Percentiles rank a stretch among this genome's conserved stretches.
phyloP scores from a whole-genome alignment of 2,888 invertebrate genomes.

The Eupithecia tripunctaria region DNA sequence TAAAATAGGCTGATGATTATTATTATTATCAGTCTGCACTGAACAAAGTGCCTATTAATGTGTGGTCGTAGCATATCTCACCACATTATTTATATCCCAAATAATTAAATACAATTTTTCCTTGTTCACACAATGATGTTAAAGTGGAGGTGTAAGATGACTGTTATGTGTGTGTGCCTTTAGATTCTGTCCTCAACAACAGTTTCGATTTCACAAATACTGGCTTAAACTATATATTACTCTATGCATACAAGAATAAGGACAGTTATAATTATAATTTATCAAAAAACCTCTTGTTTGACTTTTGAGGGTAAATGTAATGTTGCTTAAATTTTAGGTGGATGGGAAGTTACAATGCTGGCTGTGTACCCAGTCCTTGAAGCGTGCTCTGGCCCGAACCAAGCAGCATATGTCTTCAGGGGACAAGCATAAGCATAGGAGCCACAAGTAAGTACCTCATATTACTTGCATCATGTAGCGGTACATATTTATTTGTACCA shows the following conservation, averaged over 20 bases:
- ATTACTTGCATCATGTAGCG: not conserved
- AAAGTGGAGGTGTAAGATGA: not conserved
- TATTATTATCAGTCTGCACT: not conserved
- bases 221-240: too few relatives aligned
- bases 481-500: too few relatives aligned
- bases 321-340: conserved; percentile 84
- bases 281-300: not conserved
- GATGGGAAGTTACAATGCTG: conserved; percentile 98
- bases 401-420: conserved; percentile 90
- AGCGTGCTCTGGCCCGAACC: conserved; percentile 95
- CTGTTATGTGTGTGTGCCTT: not conserved
- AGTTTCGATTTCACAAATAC: too few relatives aligned
- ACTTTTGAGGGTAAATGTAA: not conserved
- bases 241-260: too few relatives aligned
- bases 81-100: not conserved
- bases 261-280: too few relatives aligned
- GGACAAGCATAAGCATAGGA: conserved; percentile 83
- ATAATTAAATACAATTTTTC: not conserved
- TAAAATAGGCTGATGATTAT: too few relatives aligned
- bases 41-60: not conserved
- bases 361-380: conserved; percentile 97
- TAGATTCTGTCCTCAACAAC: too few relatives aligned
- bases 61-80: not conserved
- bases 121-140: not conserved
- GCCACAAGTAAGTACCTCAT: conserved; percentile 72